Conservation (phyloP, 2,113 vertebrate species). For the Scartelaos histophorus region DNA sequence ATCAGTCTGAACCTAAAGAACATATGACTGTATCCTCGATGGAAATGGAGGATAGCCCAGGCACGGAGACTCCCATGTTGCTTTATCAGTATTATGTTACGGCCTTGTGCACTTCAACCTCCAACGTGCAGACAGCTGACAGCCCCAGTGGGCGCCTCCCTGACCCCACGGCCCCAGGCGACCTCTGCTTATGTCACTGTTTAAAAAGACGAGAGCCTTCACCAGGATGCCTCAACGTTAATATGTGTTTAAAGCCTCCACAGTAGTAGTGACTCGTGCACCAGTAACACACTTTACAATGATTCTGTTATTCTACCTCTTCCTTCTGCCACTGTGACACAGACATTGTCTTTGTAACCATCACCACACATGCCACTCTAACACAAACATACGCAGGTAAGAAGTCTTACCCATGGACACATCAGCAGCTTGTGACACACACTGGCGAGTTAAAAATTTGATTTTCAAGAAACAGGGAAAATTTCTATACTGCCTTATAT, state of each 20-base stretch:
- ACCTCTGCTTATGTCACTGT: slow-evolving; percentile 63
- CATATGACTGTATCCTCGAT: slow-evolving; percentile 23
- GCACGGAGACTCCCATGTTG: slow-evolving; percentile 13
- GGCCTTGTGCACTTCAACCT: slow-evolving; percentile 58
- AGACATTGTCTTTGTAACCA: background rate
- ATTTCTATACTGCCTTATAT: slow-evolving; percentile 90
- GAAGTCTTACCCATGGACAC: background rate
- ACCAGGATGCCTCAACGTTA: slow-evolving; percentile 38
- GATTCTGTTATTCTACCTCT: no score
- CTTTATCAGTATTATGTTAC: slow-evolving; percentile 47
- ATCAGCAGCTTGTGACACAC: no score
- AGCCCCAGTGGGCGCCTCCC: slow-evolving; percentile 59
- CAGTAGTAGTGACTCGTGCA: no score
- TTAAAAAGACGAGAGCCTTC: slow-evolving; percentile 67
- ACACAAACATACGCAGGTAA: background rate
- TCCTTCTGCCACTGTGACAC: background rate
- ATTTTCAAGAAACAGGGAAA: slow-evolving; percentile 81
- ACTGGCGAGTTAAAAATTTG: slow-evolving; percentile 78
- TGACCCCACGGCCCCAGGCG: slow-evolving; percentile 59
- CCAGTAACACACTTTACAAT: no score
- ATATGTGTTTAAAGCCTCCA: background rate
- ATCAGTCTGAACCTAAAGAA: slow-evolving; percentile 36
- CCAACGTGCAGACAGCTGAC: slow-evolving; percentile 53
- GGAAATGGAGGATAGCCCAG: slow-evolving; percentile 23
- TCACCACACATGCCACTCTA: background rate